These are phyloP conservation scores for Toxotes lorentzi DNA, from an alignment of 2,797 vertebrate genomes.

Conservation along the genomic window DNA sequence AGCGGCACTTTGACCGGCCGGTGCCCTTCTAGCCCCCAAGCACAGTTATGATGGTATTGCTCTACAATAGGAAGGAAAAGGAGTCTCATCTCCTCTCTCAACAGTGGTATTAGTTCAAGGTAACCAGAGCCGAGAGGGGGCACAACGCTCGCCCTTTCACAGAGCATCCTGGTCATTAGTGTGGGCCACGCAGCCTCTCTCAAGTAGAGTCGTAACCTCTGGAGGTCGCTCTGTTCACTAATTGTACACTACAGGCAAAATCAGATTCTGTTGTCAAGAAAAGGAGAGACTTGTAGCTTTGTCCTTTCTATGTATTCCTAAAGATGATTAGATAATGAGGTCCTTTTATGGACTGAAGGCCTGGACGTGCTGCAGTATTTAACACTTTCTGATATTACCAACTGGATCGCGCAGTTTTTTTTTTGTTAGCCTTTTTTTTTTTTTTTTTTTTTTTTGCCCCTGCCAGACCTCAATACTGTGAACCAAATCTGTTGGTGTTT, in stretches of 20 bases:
- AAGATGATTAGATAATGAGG: constrained; percentile 68
- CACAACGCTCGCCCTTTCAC: constrained; percentile 40
- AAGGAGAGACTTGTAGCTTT: constrained; percentile 47
- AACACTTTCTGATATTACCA: constrained; percentile 29
- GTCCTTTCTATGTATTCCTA: constrained; percentile 61
- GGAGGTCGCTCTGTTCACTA: constrained; percentile 69
- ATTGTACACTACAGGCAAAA: constrained; percentile 67
- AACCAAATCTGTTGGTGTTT: constrained; percentile 17
- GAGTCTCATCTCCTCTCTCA: constrained; percentile 55
- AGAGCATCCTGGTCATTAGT: constrained; percentile 70
- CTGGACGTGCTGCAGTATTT: constrained; percentile 14
- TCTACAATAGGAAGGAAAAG: constrained; percentile 54
- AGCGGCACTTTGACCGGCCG: constrained; percentile 57
- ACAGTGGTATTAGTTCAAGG: constrained; percentile 62
- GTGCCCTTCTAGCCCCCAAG: constrained; percentile 44
- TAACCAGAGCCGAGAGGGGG: constrained; percentile 48
- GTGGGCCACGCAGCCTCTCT: constrained; percentile 45
- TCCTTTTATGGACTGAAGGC: constrained; percentile 39
- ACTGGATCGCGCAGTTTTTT: constrained; percentile 1
- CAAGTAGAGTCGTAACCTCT: constrained; percentile 59
- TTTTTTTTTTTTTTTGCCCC: background rate
- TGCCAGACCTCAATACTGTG: background rate
- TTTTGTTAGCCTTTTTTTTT: constrained; percentile 3
- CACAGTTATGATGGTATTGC: constrained; percentile 45
- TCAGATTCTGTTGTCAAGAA: constrained; percentile 62